Evolutionary conservation across 2,797 vertebrate species (phyloP).

Genomic region (Neosilurus mollespiculum): DNA sequence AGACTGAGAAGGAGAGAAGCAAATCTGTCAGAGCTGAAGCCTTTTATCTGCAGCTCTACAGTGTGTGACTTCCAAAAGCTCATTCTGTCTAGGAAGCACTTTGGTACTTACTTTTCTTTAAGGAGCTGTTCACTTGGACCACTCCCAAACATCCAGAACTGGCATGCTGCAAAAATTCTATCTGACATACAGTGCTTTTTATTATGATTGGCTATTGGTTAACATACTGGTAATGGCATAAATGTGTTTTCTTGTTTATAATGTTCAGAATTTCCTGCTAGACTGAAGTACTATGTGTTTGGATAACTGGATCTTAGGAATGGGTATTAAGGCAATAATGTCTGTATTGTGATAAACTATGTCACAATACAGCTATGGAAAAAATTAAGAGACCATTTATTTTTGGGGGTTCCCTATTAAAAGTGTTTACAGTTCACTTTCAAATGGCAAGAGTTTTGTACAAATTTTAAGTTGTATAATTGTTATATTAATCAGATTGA

Average conservation of each 20-base stretch:
- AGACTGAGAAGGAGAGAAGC: constrained; percentile 1
- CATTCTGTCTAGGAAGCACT: constrained; percentile 52
- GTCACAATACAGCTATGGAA: background rate
- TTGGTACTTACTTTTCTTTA: constrained; percentile 37
- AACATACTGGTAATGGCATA: background rate
- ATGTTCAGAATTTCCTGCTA: background rate
- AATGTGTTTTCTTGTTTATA: background rate
- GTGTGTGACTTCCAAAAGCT: constrained; percentile 61
- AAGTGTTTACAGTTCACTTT: too few relatives aligned
- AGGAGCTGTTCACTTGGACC: constrained; percentile 19
- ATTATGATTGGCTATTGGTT: background rate
- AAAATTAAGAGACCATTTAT: too few relatives aligned
- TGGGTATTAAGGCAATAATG: background rate
- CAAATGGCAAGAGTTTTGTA: too few relatives aligned
- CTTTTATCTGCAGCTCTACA: constrained; percentile 65
- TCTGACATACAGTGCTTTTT: background rate
- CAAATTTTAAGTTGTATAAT: too few relatives aligned
- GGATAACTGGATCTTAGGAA: background rate
- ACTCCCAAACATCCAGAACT: constrained; percentile 4
- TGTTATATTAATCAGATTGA: too few relatives aligned
- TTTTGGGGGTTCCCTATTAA: too few relatives aligned
- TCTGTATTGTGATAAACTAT: background rate
- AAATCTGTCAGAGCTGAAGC: constrained; percentile 51
- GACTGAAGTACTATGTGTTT: background rate
- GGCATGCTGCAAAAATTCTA: constrained; percentile 2